A percentile compares a stretch with the other conserved stretches of the same genome.
phyloP scores from a whole-genome alignment of 1,140 invertebrate species.

The Mylabris phalerata region DNA sequence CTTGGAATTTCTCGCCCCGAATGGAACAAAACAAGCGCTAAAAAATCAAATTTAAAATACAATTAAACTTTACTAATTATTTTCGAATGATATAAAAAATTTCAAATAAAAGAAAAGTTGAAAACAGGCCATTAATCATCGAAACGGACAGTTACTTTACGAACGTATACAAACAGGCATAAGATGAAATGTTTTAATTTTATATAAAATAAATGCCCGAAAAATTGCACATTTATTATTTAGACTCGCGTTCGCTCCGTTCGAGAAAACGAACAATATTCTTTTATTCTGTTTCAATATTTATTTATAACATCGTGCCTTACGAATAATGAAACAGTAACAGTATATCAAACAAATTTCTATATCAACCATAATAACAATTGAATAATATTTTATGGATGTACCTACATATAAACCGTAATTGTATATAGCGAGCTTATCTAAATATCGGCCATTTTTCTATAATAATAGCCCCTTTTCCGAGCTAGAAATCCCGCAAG shows the following conservation, averaged over 20 bases:
- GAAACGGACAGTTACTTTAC: slow-evolving; percentile 7
- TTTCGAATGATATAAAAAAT: slow-evolving; percentile 3
- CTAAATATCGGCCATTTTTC: too few species aligned
- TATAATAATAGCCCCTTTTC: too few species aligned
- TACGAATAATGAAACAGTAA: background rate
- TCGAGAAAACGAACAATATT: too few species aligned
- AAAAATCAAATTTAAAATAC: slow-evolving; percentile 13
- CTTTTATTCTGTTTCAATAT: background rate
- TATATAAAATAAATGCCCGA: background rate
- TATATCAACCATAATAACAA: too few species aligned
- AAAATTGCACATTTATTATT: slow-evolving; percentile 7
- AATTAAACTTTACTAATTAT: slow-evolving; percentile 16
- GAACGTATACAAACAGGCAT: background rate
- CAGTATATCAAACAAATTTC: too few species aligned
- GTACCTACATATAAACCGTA: too few species aligned
- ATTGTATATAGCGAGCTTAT: too few species aligned
- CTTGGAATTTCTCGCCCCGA: too few species aligned
- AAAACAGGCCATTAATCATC: slow-evolving; percentile 14
- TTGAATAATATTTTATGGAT: too few species aligned
- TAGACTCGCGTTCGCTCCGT: background rate
- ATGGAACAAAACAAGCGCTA: too few species aligned
- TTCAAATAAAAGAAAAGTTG: slow-evolving; percentile 5
- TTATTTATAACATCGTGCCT: slow-evolving; percentile 1
- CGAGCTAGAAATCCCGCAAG: too few species aligned
- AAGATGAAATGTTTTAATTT: slow-evolving; percentile 12